A percentile compares a stretch with the other conserved stretches of the same genome.
Conservation (phyloP, 1,140 invertebrate species). For the Meteorus sp. region DNA sequence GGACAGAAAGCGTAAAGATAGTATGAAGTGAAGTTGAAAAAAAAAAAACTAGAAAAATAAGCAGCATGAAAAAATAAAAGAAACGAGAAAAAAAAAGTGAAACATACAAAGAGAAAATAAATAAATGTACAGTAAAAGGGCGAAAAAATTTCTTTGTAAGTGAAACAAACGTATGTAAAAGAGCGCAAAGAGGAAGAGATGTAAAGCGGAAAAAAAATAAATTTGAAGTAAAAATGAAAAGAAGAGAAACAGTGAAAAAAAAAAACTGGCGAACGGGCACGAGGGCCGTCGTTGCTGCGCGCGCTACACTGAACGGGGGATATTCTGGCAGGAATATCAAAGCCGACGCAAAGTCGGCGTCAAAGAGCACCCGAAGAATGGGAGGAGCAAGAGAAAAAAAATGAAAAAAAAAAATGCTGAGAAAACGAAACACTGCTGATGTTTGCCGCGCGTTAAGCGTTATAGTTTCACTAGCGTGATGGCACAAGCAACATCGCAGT, state of each 20-base stretch:
- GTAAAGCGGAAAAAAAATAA: not conserved
- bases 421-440: not conserved
- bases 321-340: conserved; percentile 55
- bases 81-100: conserved; percentile 15
- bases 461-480: conserved; percentile 23
- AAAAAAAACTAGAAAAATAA: conserved; percentile 20
- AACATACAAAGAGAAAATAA: not conserved
- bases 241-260: conserved; percentile 17
- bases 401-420: too few species aligned
- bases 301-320: conserved; percentile 35
- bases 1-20: not conserved
- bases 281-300: too few species aligned
- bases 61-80: conserved; percentile 15
- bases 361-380: conserved; percentile 41
- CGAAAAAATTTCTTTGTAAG: not conserved
- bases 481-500: too few species aligned
- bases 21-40: too few species aligned
- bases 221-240: conserved; percentile 13
- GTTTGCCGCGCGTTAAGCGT: conserved; percentile 27
- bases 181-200: conserved; percentile 7
- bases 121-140: too few species aligned
- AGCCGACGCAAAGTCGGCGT: conserved; percentile 38
- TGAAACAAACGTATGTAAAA: conserved; percentile 1
- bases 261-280: conserved; percentile 11
- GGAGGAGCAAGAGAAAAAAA: conserved; percentile 31